phyloP scores from a whole-genome alignment of 2,888 invertebrate species.

The Geophilus truncorum region DNA sequence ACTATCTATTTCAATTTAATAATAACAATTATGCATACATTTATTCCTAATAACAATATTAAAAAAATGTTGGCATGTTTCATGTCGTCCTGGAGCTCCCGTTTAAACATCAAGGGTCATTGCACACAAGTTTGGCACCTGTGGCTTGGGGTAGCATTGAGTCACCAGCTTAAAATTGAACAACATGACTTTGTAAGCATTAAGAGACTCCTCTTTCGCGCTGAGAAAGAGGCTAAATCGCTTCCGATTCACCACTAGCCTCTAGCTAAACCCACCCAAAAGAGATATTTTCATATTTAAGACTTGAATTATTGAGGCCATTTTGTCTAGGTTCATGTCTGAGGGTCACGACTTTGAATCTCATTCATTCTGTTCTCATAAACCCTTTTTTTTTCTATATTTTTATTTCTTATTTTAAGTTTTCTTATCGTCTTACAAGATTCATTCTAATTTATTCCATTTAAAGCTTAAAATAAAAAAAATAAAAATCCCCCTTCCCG shows the following conservation, averaged over 20 bases:
- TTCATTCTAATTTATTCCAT: not conserved
- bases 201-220: not conserved
- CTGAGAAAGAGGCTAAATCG: not conserved
- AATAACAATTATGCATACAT: not conserved
- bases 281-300: not conserved
- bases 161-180: not conserved
- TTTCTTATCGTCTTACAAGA: too few relatives aligned
- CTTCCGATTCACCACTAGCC: not conserved
- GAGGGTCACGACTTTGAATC: not conserved
- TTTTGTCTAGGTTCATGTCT: not conserved
- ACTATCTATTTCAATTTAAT: not conserved
- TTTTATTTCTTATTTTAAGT: too few relatives aligned
- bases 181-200: not conserved
- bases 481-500: too few relatives aligned
- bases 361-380: not conserved
- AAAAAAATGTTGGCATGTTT: too few relatives aligned
- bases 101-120: not conserved
- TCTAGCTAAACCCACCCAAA: not conserved
- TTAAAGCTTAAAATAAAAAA: not conserved
- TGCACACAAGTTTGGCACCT: slow-evolving; percentile 1
- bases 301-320: not conserved
- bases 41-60: not conserved
- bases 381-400: too few relatives aligned
- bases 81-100: not conserved
- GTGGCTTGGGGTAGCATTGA: not conserved